Conservation (phyloP, 2,888 invertebrate genomes). For the Sesamia inferens region DNA sequence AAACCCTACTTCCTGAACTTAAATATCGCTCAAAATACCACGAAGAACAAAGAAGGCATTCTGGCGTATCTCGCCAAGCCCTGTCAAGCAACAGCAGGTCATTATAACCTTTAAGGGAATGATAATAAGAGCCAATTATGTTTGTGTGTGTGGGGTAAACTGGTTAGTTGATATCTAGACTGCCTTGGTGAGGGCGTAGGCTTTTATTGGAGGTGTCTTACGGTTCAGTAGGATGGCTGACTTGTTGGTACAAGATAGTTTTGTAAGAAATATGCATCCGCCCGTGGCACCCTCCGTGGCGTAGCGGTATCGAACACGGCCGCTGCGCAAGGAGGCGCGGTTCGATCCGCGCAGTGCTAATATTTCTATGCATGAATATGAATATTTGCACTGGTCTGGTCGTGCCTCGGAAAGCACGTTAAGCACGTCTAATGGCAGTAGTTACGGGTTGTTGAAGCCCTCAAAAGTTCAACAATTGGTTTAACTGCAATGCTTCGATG, state of each 20-base stretch:
- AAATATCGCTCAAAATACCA: conserved; percentile 42
- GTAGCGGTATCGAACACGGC: no score
- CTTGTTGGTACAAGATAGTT: not conserved
- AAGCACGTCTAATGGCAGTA: no score
- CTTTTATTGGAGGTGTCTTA: conserved; percentile 68
- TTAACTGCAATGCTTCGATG: no score
- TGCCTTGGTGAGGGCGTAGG: conserved; percentile 87
- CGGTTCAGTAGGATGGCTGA: conserved; percentile 31
- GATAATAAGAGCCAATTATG: conserved; percentile 70
- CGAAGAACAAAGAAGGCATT: conserved; percentile 50
- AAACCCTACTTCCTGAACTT: conserved; percentile 45
- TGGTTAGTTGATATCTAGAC: conserved; percentile 72
- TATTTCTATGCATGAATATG: no score
- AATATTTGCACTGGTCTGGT: no score
- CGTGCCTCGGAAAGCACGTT: no score
- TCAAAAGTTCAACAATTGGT: no score
- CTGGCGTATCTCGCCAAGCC: conserved; percentile 50
- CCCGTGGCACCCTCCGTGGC: no score
- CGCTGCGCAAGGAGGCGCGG: no score
- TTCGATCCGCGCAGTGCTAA: no score
- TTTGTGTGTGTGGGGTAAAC: conserved; percentile 45
- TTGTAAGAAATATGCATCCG: not conserved
- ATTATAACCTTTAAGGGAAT: conserved; percentile 70
- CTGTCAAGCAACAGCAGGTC: conserved; percentile 57
- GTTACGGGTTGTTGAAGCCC: no score